A percentile compares a stretch with the other conserved stretches of the same genome.
phyloP scores from a whole-genome alignment of 30 jellyfish, hydroid and myxozoan genomes.

The Sanderia malayensis region DNA sequence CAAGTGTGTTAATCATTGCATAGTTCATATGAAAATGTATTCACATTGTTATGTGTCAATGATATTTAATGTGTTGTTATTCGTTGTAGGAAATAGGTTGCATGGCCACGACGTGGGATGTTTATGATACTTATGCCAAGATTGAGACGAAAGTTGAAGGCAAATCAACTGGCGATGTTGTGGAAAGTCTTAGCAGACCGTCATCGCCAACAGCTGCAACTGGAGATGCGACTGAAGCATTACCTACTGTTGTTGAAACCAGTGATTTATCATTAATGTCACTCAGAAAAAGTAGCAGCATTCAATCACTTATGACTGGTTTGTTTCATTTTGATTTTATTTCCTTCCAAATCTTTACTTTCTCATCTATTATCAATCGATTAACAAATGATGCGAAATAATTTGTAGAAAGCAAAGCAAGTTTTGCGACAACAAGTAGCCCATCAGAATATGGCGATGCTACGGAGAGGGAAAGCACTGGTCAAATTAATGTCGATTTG shows the following conservation, averaged over 20 bases:
- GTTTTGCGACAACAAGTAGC: constrained; percentile 69
- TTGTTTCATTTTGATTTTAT: background rate
- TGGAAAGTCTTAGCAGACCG: constrained; percentile 66
- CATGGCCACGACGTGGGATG: constrained; percentile 91
- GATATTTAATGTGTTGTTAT: too few species aligned
- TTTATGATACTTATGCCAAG: constrained; percentile 69
- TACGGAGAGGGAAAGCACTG: constrained; percentile 48
- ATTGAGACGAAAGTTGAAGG: constrained; percentile 47
- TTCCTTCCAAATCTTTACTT: too few species aligned
- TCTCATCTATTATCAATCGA: too few species aligned
- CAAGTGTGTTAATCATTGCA: constrained; percentile 43
- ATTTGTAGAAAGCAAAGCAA: constrained; percentile 75
- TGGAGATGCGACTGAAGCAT: constrained; percentile 19
- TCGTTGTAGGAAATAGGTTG: constrained; percentile 82
- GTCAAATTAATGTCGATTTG: constrained; percentile 34
- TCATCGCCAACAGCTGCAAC: constrained; percentile 44
- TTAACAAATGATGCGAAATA: too few species aligned
- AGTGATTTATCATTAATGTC: constrained; percentile 21
- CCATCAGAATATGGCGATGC: constrained; percentile 56
- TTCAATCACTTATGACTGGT: constrained; percentile 65
- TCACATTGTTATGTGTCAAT: too few species aligned
- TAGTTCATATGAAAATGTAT: too few species aligned
- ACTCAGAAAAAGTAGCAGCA: constrained; percentile 37
- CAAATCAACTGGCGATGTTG: constrained; percentile 18
- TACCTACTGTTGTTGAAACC: constrained; percentile 55